Base-by-base conservation (phyloP, 2,888 invertebrate genomes). In the Lamellibrachia satsuma region DNA sequence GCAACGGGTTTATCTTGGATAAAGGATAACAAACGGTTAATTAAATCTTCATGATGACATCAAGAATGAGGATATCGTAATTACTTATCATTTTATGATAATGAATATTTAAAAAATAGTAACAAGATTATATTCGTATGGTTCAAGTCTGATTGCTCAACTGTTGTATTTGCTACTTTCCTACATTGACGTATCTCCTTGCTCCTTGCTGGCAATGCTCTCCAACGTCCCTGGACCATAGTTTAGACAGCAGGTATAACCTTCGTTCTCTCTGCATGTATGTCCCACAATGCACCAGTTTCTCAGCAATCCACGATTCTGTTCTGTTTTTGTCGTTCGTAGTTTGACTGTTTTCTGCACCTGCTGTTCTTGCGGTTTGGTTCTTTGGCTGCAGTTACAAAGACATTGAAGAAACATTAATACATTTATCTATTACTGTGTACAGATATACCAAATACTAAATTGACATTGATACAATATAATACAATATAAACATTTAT, bases 131-230 rank as follows among this genome's bases (percentile, higher is more conserved):
- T 75, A 22, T 75, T 75, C 6, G 22, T 75, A 22, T 75, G 22
- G 75, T 75, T 75, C n/a, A 75, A 22, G 22, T 60, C 15, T 15
- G 22, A 75, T 75, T 75, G 75, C 22, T 75, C 75, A 75, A 75
- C 22, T 75, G 15, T 75, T 75, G 75, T 75, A 75, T 75, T 75
- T 75, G 75, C 75, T 75, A 75, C 75, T 75, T 75, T 75, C 75
- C 22, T 75, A n/a, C 75, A 6, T 75, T 75, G 22, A 75, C 75
- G 22, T 75, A 75, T 75, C 75, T 75, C 75, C 75, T 39, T 39
- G 39, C 39, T 39, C 39, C 75, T n/a, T 75, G 75, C 3, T 75
- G 75, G 75, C 75, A 75, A 75, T 75, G 22, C n/a, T 75, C 75
- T 75, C 22, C 75, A 75, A 75, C 75, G 22, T 75, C 22, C 75